phyloP scores from a whole-genome alignment of 23 tunicate species.

The Phallusia fumigata region DNA sequence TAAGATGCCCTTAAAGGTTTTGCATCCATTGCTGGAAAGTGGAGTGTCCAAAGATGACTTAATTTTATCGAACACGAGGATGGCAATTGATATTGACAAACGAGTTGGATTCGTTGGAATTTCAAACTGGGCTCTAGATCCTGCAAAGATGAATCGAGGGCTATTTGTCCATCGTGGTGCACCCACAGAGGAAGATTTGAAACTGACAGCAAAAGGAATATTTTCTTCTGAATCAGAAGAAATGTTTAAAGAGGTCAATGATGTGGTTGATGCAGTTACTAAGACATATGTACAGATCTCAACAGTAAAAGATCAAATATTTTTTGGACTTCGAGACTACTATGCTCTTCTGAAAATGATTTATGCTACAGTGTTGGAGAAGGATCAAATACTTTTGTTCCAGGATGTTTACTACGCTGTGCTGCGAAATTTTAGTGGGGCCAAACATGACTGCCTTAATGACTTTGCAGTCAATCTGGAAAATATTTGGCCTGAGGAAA shows the following conservation, averaged over 20 bases:
- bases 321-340: constrained; percentile 78
- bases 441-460: constrained; percentile 33
- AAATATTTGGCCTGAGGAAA: constrained; percentile 20
- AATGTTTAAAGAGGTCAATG: constrained; percentile 30
- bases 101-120: constrained; percentile 82
- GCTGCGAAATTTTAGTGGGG: constrained; percentile 73
- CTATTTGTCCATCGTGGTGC: constrained; percentile 58
- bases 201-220: constrained; percentile 62
- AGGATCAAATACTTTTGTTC: neutral
- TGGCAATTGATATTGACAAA: neutral
- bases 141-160: constrained; percentile 81
- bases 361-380: constrained; percentile 22
- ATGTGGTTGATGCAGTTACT: constrained; percentile 34
- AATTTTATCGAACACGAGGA: neutral
- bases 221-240: constrained; percentile 28
- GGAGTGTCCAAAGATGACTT: constrained; percentile 17
- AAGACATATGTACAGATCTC: constrained; percentile 36
- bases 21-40: constrained; percentile 78
- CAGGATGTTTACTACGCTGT: constrained; percentile 41
- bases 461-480: constrained; percentile 22
- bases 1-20: constrained; percentile 77
- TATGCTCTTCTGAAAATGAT: constrained; percentile 76
- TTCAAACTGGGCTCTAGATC: constrained; percentile 83
- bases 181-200: constrained; percentile 53
- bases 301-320: constrained; percentile 34